Evolutionary conservation across 2,888 invertebrate genomes (phyloP), one percentile per base, ranked within the genome.

Genomic region (Cheiracanthium punctorium): DNA sequence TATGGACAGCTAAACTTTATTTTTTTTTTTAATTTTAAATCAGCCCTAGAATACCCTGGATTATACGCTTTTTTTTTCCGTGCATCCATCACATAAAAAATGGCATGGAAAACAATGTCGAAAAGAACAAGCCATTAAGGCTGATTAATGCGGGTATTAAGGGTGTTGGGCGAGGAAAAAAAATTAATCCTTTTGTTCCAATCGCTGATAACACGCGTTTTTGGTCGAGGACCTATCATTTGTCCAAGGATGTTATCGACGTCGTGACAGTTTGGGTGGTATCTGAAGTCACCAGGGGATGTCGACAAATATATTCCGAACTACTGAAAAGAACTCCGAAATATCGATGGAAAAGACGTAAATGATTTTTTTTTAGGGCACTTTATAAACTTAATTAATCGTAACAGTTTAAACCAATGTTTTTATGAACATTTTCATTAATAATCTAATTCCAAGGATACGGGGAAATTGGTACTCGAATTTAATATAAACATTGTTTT

Each of bases 71-170:
- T 24, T 58, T 58, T 58, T 58, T 37, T 37, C 10, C 37, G 4
- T 1, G 7, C 58, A 58, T 58, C 58, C 24, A 58, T 58, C 24
- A 58, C 58, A 24, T 58, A 58, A 58, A 58, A 58, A 58, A 58
- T 58, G 58, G 58, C 24, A 58, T 58, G 20, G 24, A 37, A 37
- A 72, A 73, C 72, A 73, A 48, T 37, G 77, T 72, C 72, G 76
- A 28, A 41, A 64, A 75, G 75, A 80, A 86, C 75, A 86, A 80
- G 80, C 80, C 85, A 86, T 80, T 86, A 80, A 75, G 80, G 65
- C 85, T 86, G 85, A 86, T 86, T 86, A 86, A 86, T 86, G 85
- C 64, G 65, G 71, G 80, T 86, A 80, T 86, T 86, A 80, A n/a
- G 69, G 58, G 20, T 65, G 58, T 67, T 58, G 52, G 84, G 74